Base-by-base conservation (phyloP, 2,888 invertebrate genomes). In the Muscina levida region DNA sequence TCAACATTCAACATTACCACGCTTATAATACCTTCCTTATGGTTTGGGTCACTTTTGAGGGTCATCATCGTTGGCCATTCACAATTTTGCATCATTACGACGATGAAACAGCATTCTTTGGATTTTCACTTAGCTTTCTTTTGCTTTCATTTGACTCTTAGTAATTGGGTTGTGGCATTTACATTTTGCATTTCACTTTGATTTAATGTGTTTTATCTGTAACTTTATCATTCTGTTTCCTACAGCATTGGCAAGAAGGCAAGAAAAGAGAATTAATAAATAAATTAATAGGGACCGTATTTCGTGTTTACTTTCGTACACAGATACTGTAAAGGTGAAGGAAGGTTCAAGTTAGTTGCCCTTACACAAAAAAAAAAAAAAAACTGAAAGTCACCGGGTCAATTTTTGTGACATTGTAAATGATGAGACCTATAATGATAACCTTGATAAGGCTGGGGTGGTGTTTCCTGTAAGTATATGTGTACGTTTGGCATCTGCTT, bases 151-250 rank as follows among this genome's bases (percentile, higher is more conserved):
- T 56, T 56, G n/a, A n/a, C n/a, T 51, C 17, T 51, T 19, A 22
- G 51, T 42, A 19, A 62, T 62, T 42, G 42, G 62, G 22, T 59
- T 59, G 59, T 59, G 59, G 6, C 59, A 6, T 42, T 62, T 62
- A 11, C 37, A 11, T 62, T 42, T 42, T 59, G 39, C 39, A 39
- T 59, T 39, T 62, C 22, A 62, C 15, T 62, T 39, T 22, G 62
- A 62, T 39, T 42, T 42, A 62, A 62, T 62, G 39, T 19, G 17
- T 6, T 8, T 53, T 6, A 31, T 39, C 17, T 39, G 37, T 17
- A 31, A n/a, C 8, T 31, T 31, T 31, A 5, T 2, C 53, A 22
- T 53, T 53, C 13, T 15, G 6, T 39, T 59, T 37, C 39, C 1
- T 19, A 59, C 4, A 10, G n/a, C 39, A 22, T 19, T 31, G 31